These are phyloP conservation scores for Ceratina japonica DNA, from an alignment of 1,140 invertebrate species.

Conservation along the genomic window DNA sequence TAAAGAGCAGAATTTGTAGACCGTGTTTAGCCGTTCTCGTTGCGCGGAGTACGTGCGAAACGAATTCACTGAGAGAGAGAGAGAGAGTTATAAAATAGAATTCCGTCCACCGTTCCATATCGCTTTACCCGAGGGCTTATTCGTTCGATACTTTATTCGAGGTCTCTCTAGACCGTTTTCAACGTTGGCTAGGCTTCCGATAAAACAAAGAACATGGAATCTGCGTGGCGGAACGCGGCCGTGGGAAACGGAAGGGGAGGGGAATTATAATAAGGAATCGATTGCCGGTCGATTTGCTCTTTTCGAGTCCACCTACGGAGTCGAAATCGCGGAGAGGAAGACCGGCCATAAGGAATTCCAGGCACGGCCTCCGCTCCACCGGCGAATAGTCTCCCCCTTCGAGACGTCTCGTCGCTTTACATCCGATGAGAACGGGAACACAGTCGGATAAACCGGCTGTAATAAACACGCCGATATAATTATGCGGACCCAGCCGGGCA, in stretches of 20 bases:
- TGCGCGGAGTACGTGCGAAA: no score
- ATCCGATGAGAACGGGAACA: slow-evolving; percentile 52
- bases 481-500: slow-evolving; percentile 68
- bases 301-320: slow-evolving; percentile 28
- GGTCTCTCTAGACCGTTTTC: no score
- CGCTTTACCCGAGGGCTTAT: no score
- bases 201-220: neutral
- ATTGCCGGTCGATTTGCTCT: slow-evolving; percentile 28
- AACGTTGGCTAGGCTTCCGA: neutral
- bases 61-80: no score
- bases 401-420: slow-evolving; percentile 36
- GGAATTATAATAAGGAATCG: slow-evolving; percentile 44
- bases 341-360: slow-evolving; percentile 65
- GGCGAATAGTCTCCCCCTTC: neutral
- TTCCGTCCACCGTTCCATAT: neutral
- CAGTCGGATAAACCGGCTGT: slow-evolving; percentile 63
- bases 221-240: neutral
- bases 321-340: slow-evolving; percentile 59
- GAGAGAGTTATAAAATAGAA: no score
- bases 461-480: slow-evolving; percentile 77
- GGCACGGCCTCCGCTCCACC: slow-evolving; percentile 55
- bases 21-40: no score
- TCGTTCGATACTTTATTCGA: neutral
- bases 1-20: no score
- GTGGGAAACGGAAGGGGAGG: no score